Evolutionary conservation across 2,113 vertebrate genomes (phyloP), one percentile per base, ranked within the genome.

Genomic region (Grus americana): DNA sequence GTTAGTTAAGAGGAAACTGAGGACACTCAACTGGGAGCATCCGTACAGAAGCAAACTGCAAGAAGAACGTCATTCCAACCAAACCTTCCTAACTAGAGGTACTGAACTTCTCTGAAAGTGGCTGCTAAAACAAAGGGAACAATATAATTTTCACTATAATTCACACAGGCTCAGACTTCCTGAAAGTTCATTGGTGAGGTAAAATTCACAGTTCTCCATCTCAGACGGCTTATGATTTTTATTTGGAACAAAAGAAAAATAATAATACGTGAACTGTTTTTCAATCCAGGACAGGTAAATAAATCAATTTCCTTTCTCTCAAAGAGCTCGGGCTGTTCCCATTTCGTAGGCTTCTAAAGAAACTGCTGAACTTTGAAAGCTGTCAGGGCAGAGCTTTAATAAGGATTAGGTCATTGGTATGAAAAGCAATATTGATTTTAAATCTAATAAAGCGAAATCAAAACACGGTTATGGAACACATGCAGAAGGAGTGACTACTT

Each of bases 381-480:
- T 90, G 81, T 71, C 73, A 82, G 74, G 78, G 80, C 74, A 79
- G 70, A 83, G 71, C 67, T 93, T 92, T 90, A 83, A 86, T 34
- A 84, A 76, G 82, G 62, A 93, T 94, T 80, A 96, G 94, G 91
- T 95, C 92, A 94, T 50, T 2, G 30, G 67, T 83, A 96, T 83
- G 92, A 92, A 93, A 93, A 92, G 65, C 61, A 87, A 86, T 90
- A 95, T 58, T 94, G 93, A 93, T 94, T 96, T 93, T 44, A 90
- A 94, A 96, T 90, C 75, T 92, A 96, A 95, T 88, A 88, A 93
- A 95, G 63, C 72, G 92, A 71, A 95, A 95, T 90, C 75, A 93
- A 95, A 96, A 74, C 75, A 76, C 0, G 1, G 38, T 36, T 78
- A 88, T 27, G 62, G 79, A 78, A 88, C 72, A 78, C 72, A 63